phyloP scores from a whole-genome alignment of 2,888 invertebrate genomes.

The Calliscelio sp. region DNA sequence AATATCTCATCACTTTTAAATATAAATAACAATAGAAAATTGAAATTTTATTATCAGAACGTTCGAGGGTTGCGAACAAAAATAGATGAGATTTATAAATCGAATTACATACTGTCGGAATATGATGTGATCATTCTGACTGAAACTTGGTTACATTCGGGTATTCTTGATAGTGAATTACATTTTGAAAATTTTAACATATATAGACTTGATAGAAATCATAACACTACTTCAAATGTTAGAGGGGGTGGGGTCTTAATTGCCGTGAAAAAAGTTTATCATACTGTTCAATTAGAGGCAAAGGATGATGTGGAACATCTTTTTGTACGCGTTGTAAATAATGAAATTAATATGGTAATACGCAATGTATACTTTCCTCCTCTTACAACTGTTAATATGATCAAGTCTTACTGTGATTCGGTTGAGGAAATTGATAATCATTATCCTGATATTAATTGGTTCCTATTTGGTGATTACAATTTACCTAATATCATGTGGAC shows the following conservation, averaged over 20 bases:
- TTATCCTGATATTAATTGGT: not conserved
- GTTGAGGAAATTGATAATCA: not conserved
- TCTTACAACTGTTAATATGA: not conserved
- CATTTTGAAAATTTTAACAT: not conserved
- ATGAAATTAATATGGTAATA: not conserved
- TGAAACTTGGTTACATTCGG: constrained; percentile 12
- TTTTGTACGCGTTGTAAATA: no score
- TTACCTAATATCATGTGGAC: constrained; percentile 13
- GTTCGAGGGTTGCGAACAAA: constrained; percentile 4
- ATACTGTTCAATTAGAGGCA: not conserved
- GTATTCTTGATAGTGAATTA: not conserved
- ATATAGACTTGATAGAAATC: constrained; percentile 12
- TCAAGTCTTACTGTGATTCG: not conserved
- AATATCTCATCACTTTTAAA: no score
- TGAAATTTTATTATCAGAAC: constrained; percentile 31
- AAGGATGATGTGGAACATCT: constrained; percentile 5
- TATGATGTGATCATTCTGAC: constrained; percentile 18
- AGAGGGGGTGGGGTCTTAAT: constrained; percentile 30
- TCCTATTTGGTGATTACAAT: constrained; percentile 18
- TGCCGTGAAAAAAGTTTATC: constrained; percentile 15
- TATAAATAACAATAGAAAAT: not conserved
- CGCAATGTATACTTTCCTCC: not conserved
- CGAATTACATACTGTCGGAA: constrained; percentile 6
- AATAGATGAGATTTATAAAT: not conserved
- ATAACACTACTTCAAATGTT: not conserved